A percentile compares a stretch with the other conserved stretches of the same genome.
phyloP scores from a whole-genome alignment of 1,140 invertebrate genomes.

The Sitophilus oryzae region DNA sequence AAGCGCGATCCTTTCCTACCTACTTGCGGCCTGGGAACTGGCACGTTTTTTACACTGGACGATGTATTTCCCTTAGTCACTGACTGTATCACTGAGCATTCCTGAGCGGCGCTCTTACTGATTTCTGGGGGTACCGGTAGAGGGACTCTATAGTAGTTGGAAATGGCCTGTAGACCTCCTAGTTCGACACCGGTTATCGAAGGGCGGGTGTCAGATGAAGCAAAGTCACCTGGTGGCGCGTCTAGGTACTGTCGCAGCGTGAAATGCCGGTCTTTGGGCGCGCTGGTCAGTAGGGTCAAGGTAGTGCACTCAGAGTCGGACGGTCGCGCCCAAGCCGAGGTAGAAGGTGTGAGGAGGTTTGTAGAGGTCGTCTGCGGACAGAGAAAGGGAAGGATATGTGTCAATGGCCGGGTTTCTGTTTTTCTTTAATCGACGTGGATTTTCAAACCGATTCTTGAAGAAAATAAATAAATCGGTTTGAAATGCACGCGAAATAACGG shows the following conservation, averaged over 20 bases:
- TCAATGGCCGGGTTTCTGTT: constrained; percentile 35
- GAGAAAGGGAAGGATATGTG: constrained; percentile 58
- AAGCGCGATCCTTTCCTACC: constrained; percentile 57
- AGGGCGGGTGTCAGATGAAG: not conserved
- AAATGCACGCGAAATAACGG: not conserved
- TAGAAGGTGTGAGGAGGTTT: constrained; percentile 30
- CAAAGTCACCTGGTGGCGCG: constrained; percentile 17
- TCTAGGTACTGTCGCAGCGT: constrained; percentile 27
- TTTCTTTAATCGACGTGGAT: constrained; percentile 3
- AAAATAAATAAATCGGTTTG: not conserved
- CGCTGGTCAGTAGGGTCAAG: constrained; percentile 13
- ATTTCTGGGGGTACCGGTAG: constrained; percentile 32
- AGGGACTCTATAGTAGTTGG: constrained; percentile 28
- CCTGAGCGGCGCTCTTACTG: constrained; percentile 33
- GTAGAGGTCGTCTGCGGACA: constrained; percentile 55
- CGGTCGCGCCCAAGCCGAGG: constrained; percentile 45
- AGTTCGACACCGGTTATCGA: constrained; percentile 1
- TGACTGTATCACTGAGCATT: constrained; percentile 48
- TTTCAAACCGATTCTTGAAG: not conserved
- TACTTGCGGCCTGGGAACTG: constrained; percentile 19
- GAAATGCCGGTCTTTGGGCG: constrained; percentile 19
- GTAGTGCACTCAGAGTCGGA: constrained; percentile 14
- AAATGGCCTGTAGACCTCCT: constrained; percentile 19
- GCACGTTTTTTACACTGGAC: not conserved
- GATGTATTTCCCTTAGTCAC: constrained; percentile 5